Percentiles rank a stretch among this genome's conserved stretches.
phyloP scores from a whole-genome alignment of 2,113 vertebrate species.

The Trogon surrucura region DNA sequence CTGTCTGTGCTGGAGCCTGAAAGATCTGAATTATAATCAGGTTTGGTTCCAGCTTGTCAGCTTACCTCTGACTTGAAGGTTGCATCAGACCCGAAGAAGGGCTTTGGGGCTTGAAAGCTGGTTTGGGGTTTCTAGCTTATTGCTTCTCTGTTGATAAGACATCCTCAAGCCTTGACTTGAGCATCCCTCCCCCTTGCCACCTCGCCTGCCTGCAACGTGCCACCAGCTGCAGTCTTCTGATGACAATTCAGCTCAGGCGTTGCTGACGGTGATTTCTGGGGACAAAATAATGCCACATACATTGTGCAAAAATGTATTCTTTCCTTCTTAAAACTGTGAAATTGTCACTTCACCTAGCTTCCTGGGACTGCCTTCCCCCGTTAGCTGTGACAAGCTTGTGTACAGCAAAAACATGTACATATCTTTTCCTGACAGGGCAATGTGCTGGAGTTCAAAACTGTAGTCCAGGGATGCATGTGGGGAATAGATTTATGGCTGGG shows the following conservation, averaged over 20 bases:
- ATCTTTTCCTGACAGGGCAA: background rate
- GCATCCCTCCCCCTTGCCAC: background rate
- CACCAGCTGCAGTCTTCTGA: background rate
- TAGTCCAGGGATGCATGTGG: background rate
- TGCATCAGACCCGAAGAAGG: background rate
- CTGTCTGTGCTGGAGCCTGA: background rate
- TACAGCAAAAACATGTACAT: background rate
- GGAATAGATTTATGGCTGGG: background rate
- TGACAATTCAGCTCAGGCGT: background rate
- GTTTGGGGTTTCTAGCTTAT: background rate
- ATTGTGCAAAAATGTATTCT: background rate
- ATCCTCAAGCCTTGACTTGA: background rate
- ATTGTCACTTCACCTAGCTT: background rate
- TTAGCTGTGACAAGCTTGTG: background rate
- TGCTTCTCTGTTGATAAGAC: background rate
- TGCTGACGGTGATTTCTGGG: background rate
- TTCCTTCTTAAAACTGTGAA: background rate
- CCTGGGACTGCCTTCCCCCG: background rate
- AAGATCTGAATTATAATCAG: background rate
- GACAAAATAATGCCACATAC: background rate
- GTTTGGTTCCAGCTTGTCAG: slow-evolving; percentile 17
- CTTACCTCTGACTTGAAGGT: background rate
- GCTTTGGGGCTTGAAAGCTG: background rate
- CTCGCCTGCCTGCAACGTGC: background rate
- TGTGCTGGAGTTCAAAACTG: background rate